Percentiles rank a stretch among this genome's conserved stretches.
phyloP scores from a whole-genome alignment of 2,888 invertebrate species.

The Temnothorax ravouxi region DNA sequence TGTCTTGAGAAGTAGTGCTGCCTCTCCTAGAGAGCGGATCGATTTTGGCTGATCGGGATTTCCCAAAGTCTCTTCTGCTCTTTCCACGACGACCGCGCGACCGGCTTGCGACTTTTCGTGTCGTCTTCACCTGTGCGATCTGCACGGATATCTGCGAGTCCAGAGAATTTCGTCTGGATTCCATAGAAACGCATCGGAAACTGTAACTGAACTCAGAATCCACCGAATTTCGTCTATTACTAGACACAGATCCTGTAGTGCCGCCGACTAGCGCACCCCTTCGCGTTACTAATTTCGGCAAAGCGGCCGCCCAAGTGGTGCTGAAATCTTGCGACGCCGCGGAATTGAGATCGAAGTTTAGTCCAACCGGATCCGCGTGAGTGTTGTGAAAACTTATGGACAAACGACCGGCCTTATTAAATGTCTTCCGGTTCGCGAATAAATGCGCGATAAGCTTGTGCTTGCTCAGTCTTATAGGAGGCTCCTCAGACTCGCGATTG shows the following conservation, averaged over 20 bases:
- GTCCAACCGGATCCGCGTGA: conserved; percentile 96
- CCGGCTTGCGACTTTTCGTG: conserved; percentile 88
- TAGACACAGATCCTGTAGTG: conserved; percentile 88
- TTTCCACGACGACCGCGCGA: conserved; percentile 86
- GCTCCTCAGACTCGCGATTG: conserved; percentile 89
- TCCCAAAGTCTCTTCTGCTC: conserved; percentile 85
- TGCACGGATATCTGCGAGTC: conserved; percentile 96
- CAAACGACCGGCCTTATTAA: conserved; percentile 93
- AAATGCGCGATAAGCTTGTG: conserved; percentile 97
- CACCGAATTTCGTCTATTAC: conserved; percentile 88
- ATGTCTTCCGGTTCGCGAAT: conserved; percentile 94
- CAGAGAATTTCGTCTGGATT: conserved; percentile 94
- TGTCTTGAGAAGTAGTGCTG: conserved; percentile 94
- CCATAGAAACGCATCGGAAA: conserved; percentile 93
- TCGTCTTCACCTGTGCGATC: conserved; percentile 89
- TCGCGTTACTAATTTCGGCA: conserved; percentile 94
- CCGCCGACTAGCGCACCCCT: conserved; percentile 93
- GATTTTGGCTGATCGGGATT: conserved; percentile 81
- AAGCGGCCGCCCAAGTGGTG: conserved; percentile 96
- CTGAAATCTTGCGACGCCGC: conserved; percentile 94
- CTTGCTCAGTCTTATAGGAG: conserved; percentile 92
- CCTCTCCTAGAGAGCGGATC: conserved; percentile 86
- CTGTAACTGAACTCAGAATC: conserved; percentile 92
- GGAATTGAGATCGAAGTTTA: conserved; percentile 91
- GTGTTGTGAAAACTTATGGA: conserved; percentile 95